Conservation (phyloP, 2,888 invertebrate species). For the Chloromyia formosa region DNA sequence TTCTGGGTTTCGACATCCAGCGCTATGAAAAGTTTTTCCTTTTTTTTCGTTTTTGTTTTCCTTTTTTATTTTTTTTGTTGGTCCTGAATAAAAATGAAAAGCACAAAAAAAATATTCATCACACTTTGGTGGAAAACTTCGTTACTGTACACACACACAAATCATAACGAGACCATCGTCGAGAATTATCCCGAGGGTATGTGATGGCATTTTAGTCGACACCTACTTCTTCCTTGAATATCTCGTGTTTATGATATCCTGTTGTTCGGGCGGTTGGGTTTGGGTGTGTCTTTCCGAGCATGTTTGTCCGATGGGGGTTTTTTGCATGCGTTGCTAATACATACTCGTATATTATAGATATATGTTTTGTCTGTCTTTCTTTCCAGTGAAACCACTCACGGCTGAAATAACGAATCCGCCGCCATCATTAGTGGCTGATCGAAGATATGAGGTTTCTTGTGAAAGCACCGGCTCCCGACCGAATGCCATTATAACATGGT, state of each 20-base stretch:
- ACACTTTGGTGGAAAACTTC: background rate
- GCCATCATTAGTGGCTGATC: slow-evolving; percentile 76
- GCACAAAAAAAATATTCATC: no score
- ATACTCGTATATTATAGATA: background rate
- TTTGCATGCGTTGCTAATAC: slow-evolving; percentile 2
- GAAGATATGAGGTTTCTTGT: slow-evolving; percentile 79
- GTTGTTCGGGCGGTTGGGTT: no score
- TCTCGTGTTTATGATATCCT: no score
- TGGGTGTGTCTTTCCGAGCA: no score
- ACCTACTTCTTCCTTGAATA: no score
- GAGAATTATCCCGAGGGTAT: no score
- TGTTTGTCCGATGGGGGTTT: background rate
- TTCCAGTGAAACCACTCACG: slow-evolving; percentile 77
- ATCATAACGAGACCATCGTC: background rate
- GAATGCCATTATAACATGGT: slow-evolving; percentile 82
- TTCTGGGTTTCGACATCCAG: background rate
- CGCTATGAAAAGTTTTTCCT: background rate
- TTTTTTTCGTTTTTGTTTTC: background rate
- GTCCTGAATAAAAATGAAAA: no score
- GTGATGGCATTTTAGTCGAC: no score
- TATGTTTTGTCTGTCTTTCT: background rate
- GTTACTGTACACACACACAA: background rate
- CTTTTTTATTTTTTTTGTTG: no score
- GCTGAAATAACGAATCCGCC: slow-evolving; percentile 73
- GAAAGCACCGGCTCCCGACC: slow-evolving; percentile 82